These are phyloP conservation scores for Aricia agestis DNA, from an alignment of 1,140 invertebrate species.

Conservation along the genomic window DNA sequence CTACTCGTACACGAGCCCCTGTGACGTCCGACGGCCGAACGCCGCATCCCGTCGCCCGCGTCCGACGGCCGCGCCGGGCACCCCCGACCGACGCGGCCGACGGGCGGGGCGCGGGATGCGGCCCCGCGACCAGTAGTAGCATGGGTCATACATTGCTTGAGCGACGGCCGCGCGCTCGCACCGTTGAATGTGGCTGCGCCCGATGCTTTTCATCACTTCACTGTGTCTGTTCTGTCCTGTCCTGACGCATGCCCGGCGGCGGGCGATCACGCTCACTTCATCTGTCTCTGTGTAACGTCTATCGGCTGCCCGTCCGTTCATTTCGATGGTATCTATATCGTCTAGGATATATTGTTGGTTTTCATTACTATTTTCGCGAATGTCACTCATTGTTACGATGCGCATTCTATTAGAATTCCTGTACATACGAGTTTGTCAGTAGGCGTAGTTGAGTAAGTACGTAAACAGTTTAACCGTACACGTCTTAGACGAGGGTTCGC, in stretches of 20 bases:
- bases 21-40: slow-evolving; percentile 67
- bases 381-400: slow-evolving; percentile 70
- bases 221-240: slow-evolving; percentile 74
- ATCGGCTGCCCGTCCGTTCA: slow-evolving; percentile 67
- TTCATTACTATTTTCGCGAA: slow-evolving; percentile 68
- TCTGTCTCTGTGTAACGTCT: slow-evolving; percentile 73
- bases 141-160: slow-evolving; percentile 75
- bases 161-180: slow-evolving; percentile 71
- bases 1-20: slow-evolving; percentile 57
- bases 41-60: slow-evolving; percentile 27
- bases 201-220: slow-evolving; percentile 74
- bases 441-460: slow-evolving; percentile 51
- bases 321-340: slow-evolving; percentile 66
- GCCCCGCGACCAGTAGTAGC: slow-evolving; percentile 62
- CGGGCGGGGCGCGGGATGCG: slow-evolving; percentile 31
- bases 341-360: slow-evolving; percentile 62
- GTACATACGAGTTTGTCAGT: slow-evolving; percentile 60
- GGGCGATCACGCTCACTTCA: slow-evolving; percentile 73
- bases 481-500: not conserved
- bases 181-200: slow-evolving; percentile 74
- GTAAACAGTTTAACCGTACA: slow-evolving; percentile 11
- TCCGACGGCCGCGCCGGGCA: slow-evolving; percentile 18
- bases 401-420: slow-evolving; percentile 73
- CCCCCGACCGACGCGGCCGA: slow-evolving; percentile 24
- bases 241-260: slow-evolving; percentile 72